phyloP scores from a whole-genome alignment of 1,140 invertebrate species.

The Drosophila ogumai region DNA sequence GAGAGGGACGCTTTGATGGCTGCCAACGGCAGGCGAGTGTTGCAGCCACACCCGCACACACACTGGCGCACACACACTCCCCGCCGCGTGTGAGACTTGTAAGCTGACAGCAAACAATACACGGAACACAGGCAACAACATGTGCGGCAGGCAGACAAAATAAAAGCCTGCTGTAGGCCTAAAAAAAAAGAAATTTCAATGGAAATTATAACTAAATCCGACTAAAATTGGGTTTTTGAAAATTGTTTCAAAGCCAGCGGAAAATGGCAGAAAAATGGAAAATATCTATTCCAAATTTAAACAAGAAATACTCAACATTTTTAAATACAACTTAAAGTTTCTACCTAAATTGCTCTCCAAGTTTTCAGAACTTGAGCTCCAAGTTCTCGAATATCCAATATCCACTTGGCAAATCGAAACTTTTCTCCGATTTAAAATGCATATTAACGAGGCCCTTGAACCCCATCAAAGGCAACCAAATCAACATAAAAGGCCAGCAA shows the following conservation, averaged over 20 bases:
- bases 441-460: constrained; percentile 27
- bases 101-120: constrained; percentile 27
- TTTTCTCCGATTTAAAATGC: constrained; percentile 19
- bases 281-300: background rate
- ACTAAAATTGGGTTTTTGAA: background rate
- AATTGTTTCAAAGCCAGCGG: background rate
- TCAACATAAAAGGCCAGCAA: constrained; percentile 35
- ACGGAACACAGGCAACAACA: constrained; percentile 44
- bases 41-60: constrained; percentile 26
- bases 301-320: background rate
- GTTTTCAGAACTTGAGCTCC: background rate
- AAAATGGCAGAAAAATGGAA: background rate
- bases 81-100: constrained; percentile 19
- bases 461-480: constrained; percentile 36
- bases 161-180: constrained; percentile 8
- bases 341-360: background rate
- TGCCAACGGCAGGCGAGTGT: constrained; percentile 53
- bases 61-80: background rate
- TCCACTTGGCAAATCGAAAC: constrained; percentile 15
- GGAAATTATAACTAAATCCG: constrained; percentile 13
- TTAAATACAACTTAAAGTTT: constrained; percentile 2
- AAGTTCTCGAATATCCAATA: constrained; percentile 15
- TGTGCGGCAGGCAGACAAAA: constrained; percentile 42
- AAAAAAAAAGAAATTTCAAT: constrained; percentile 2
- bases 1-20: constrained; percentile 45